These are phyloP conservation scores for Melipona beecheii DNA, from an alignment of 2,888 invertebrate genomes.

Conservation along the genomic window DNA sequence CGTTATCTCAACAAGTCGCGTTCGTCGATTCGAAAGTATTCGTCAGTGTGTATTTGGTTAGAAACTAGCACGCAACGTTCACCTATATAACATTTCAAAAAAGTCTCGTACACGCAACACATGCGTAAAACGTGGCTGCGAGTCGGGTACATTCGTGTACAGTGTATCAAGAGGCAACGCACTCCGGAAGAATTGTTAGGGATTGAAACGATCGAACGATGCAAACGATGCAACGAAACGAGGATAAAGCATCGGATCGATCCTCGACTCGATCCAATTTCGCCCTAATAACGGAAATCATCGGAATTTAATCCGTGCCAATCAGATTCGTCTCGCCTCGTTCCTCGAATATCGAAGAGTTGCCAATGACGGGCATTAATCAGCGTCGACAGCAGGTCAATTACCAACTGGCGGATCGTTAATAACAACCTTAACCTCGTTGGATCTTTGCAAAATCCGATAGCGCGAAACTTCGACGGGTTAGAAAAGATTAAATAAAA, in stretches of 20 bases:
- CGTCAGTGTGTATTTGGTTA: too few relatives aligned
- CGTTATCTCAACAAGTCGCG: not conserved
- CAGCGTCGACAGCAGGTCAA: slow-evolving; percentile 67
- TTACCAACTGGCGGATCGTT: slow-evolving; percentile 57
- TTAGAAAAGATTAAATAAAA: slow-evolving; percentile 42
- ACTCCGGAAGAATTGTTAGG: too few relatives aligned
- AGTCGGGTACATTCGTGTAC: too few relatives aligned
- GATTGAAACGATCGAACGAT: too few relatives aligned
- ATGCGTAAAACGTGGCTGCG: too few relatives aligned
- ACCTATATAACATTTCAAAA: too few relatives aligned
- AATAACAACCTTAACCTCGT: slow-evolving; percentile 58
- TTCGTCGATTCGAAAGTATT: not conserved
- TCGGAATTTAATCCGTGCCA: slow-evolving; percentile 40
- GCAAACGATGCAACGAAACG: not conserved
- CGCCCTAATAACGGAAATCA: slow-evolving; percentile 41
- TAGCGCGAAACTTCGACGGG: slow-evolving; percentile 36
- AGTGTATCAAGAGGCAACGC: too few relatives aligned
- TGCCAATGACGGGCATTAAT: slow-evolving; percentile 66
- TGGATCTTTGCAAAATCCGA: slow-evolving; percentile 18
- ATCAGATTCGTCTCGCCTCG: slow-evolving; percentile 49
- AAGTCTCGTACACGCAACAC: too few relatives aligned
- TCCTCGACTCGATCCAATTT: slow-evolving; percentile 6
- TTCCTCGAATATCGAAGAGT: slow-evolving; percentile 48
- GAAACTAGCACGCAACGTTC: too few relatives aligned
- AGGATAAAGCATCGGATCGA: not conserved